Evolutionary conservation across 2,797 vertebrate species (phyloP), one percentile per base, ranked within the genome.

Genomic region (Streptopelia turtur): DNA sequence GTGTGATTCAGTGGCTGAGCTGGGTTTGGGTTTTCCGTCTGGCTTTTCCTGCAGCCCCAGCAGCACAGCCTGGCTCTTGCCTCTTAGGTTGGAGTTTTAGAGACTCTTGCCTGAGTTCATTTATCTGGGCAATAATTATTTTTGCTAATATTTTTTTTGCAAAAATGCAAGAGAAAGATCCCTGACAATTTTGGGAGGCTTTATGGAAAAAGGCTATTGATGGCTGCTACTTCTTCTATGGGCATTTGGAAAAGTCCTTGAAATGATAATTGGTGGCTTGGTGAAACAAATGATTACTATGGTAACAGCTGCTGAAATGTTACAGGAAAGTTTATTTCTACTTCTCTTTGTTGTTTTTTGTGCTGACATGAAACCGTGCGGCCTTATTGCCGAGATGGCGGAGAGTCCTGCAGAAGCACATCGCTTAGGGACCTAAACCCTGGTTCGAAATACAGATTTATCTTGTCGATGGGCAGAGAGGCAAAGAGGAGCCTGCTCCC

Each of bases 191-290:
- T 90, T 45, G 78, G 76, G 83, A 89, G 47, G 66, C 72, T 94
- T 70, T 88, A 59, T 39, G 68, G 83, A 45, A 60, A 70, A 49
- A 37, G 63, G 50, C 84, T 94, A 88, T 84, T 85, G 91, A 91
- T 91, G 84, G 76, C 55, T 90, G 65, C 43, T 84, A 9, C 76
- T 81, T 65, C 77, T 89, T 90, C 85, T 74, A 3, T 1, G 9
- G 80, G 77, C 55, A 68, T 93, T 95, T 70, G 82, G 87, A 97
- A 92, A 95, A 96, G 93, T 95, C 91, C 89, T 94, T 96, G 95
- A 96, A 77, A 90, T 60, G 35, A 56, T 89, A 82, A 70, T 95
- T 81, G 15, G 49, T 85, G 59, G 53, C 71, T 49, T 85, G 68
- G 86, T 90, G 83, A 91, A 74, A 83, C 0, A 4, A 90, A 61